phyloP scores from a whole-genome alignment of 2,888 invertebrate genomes.

The Dynastes grantii region DNA sequence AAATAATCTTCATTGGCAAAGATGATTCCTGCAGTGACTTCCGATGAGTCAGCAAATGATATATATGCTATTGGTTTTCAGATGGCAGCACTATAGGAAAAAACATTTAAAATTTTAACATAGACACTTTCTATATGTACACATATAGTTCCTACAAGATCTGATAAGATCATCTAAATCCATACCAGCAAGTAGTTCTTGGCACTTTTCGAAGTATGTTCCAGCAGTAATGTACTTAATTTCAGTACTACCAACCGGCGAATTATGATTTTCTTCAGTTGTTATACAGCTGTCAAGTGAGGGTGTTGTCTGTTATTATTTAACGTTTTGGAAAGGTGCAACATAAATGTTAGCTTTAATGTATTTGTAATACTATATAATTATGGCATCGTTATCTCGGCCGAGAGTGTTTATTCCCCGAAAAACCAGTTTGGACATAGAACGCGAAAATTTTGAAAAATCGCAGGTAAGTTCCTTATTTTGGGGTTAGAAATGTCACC shows the following conservation, averaged over 20 bases:
- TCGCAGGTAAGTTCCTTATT: slow-evolving; percentile 77
- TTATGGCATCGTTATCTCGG: slow-evolving; percentile 82
- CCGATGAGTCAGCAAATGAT: too few relatives aligned
- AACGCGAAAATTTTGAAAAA: slow-evolving; percentile 88
- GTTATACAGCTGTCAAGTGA: slow-evolving; percentile 67
- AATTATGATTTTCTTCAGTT: slow-evolving; percentile 40
- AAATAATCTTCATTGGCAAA: too few relatives aligned
- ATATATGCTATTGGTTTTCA: too few relatives aligned
- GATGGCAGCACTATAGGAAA: too few relatives aligned
- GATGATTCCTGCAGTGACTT: too few relatives aligned
- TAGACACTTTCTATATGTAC: too few relatives aligned
- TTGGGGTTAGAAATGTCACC: slow-evolving; percentile 23
- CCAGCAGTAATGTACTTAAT: neutral
- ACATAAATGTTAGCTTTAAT: slow-evolving; percentile 46
- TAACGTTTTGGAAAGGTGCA: slow-evolving; percentile 46
- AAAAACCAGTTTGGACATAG: slow-evolving; percentile 84
- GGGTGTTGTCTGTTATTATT: slow-evolving; percentile 70
- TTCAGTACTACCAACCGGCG: slow-evolving; percentile 28
- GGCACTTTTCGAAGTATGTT: too few relatives aligned
- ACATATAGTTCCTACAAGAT: too few relatives aligned
- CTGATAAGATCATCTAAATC: too few relatives aligned
- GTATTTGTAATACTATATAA: slow-evolving; percentile 43
- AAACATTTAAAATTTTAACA: too few relatives aligned
- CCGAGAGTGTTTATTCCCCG: slow-evolving; percentile 82
- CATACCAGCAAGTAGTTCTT: too few relatives aligned